Percentiles rank a stretch among this genome's conserved stretches.
phyloP scores from a whole-genome alignment of 2,797 vertebrate genomes.

The Malacoctenus gilli region DNA sequence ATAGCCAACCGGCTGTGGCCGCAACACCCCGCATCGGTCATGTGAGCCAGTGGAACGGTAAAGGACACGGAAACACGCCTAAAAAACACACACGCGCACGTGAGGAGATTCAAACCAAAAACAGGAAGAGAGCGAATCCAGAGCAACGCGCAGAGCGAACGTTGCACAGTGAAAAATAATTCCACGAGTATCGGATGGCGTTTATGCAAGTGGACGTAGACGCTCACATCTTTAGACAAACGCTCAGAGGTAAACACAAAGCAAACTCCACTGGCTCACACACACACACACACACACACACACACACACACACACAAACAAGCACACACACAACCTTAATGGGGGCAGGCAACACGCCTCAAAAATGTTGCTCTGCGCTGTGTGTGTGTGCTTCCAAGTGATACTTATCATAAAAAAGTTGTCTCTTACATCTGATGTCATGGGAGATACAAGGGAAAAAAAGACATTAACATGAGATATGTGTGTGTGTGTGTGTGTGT shows the following conservation, averaged over 20 bases:
- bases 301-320: constrained; percentile 14
- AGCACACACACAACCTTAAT: constrained; percentile 11
- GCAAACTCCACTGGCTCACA: no score
- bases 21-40: constrained; percentile 50
- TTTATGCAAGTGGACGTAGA: no score
- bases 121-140: no score
- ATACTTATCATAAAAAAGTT: constrained; percentile 27
- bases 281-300: constrained; percentile 25
- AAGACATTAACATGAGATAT: constrained; percentile 50
- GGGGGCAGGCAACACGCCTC: neutral
- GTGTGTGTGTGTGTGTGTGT: constrained; percentile 35
- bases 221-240: no score
- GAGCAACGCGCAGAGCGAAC: no score
- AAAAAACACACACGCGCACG: neutral
- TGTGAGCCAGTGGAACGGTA: constrained; percentile 47
- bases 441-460: constrained; percentile 28
- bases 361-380: constrained; percentile 10
- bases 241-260: no score
- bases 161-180: no score
- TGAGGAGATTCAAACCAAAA: no score
- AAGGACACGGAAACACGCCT: constrained; percentile 46
- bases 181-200: no score
- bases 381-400: constrained; percentile 20
- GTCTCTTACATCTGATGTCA: constrained; percentile 45
- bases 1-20: constrained; percentile 47